Evolutionary conservation across 2,888 invertebrate species (phyloP), one percentile per base, ranked within the genome.

Genomic region (Idaea aversata): DNA sequence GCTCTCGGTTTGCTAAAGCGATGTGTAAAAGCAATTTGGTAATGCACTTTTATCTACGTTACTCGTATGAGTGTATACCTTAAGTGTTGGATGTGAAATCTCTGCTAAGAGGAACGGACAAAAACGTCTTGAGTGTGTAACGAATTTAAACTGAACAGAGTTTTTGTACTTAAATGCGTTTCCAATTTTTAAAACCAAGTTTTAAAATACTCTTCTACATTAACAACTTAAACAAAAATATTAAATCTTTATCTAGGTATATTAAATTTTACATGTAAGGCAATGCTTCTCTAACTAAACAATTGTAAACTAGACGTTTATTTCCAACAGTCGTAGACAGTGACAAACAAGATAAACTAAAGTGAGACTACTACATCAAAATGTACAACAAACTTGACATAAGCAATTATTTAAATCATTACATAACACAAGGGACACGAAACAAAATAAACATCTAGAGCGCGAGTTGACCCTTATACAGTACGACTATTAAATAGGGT

Each of bases 401-500:
- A 72, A 68, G 76, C 81, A 84, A 84, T 86, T 84, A 85, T 80
- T 83, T 80, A 83, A 82, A 80, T 83, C 83, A 83, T 84, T 82
- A 85, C 84, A 84, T 83, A 84, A 81, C 85, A 81, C 83, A 79
- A 75, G 86, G 86, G 86, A 84, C 77, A 72, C 66, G 67, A 70
- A 71, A 73, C 78, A 80, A 83, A 84, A 82, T 82, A 85, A 84
- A 87, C 85, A 84, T 83, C 84, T 80, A 82, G 78, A 77, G 79
- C 78, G 84, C 73, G 76, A 76, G 79, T 77, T 83, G 81, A 82
- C 82, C 79, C 77, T 73, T 77, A 79, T 74, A 85, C 85, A 83
- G 83, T 75, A 83, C 78, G 82, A 85, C 86, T 88, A 88, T 89
- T 89, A 90, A 87, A 84, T 85, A 84, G 86, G 88, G 88, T 85